Evolutionary conservation across 2,797 vertebrate genomes (phyloP).

Genomic region (Acrossocheilus fasciatus): DNA sequence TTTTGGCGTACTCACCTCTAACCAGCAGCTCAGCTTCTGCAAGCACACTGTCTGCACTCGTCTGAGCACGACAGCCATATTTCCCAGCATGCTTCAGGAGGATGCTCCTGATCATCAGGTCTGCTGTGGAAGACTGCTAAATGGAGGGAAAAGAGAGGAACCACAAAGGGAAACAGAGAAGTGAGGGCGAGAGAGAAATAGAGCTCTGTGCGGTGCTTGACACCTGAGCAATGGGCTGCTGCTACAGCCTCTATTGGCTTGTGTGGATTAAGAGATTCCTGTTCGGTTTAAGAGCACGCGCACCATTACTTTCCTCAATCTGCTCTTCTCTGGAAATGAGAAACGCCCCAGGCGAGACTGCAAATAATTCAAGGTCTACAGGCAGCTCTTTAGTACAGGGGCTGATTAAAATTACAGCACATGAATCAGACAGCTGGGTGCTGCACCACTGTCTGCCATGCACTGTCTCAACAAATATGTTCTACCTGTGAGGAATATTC

Average conservation of each 20-base stretch:
- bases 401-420: constrained; percentile 81
- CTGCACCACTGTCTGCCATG: constrained; percentile 67
- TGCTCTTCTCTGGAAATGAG: constrained; percentile 71
- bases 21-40: constrained; percentile 94
- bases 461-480: constrained; percentile 58
- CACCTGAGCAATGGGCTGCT: constrained; percentile 59
- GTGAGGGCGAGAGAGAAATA: constrained; percentile 67
- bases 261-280: constrained; percentile 62
- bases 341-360: constrained; percentile 73
- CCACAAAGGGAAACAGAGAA: constrained; percentile 47
- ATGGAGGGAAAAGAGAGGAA: constrained; percentile 48
- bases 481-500: neutral
- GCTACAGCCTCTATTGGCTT: constrained; percentile 69
- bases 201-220: constrained; percentile 59
- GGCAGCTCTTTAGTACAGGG: constrained; percentile 77
- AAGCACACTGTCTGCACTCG: constrained; percentile 89
- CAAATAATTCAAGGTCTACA: constrained; percentile 77
- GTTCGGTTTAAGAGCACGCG: constrained; percentile 69
- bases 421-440: constrained; percentile 69
- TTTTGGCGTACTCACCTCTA: constrained; percentile 85
- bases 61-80: constrained; percentile 93
- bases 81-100: constrained; percentile 95
- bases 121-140: constrained; percentile 95
- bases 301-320: constrained; percentile 66
- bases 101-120: constrained; percentile 99